Conservation (phyloP, 2,797 vertebrate species). For the Gallirallus australis region DNA sequence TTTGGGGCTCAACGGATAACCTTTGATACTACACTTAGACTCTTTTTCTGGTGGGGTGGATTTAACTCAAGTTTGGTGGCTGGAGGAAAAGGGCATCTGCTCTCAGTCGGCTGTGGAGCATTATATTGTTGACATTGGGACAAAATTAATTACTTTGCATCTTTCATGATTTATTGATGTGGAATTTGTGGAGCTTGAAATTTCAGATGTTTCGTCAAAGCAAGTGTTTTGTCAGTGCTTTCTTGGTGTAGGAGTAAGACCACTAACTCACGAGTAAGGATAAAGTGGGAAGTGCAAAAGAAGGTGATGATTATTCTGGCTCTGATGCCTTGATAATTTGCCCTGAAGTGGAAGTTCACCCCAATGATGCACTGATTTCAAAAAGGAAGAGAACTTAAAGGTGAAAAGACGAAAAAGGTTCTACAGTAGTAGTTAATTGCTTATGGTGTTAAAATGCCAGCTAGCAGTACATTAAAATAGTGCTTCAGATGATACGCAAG, state of each 20-base stretch:
- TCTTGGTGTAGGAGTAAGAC: not conserved
- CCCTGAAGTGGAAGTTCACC: not conserved
- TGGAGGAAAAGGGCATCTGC: constrained; percentile 12
- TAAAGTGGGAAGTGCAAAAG: not conserved
- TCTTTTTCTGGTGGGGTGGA: not conserved
- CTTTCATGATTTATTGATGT: not conserved
- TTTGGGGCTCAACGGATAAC: not conserved
- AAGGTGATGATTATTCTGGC: not conserved
- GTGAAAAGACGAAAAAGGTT: not conserved
- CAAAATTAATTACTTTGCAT: not conserved
- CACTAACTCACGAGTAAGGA: not conserved
- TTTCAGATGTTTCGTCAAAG: not conserved
- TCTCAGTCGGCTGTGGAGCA: not conserved
- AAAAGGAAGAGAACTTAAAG: not conserved
- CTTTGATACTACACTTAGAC: constrained; percentile 35
- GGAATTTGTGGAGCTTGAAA: not conserved
- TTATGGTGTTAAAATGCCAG: not conserved
- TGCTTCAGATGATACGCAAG: not conserved
- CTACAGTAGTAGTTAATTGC: not conserved
- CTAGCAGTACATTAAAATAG: not conserved
- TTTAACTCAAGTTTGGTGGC: not conserved
- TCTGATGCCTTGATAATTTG: not conserved
- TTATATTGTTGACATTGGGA: not conserved
- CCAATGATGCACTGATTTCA: not conserved
- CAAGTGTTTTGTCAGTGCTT: not conserved